Conservation (phyloP, 2,888 invertebrate species). For the Xylota segnis region DNA sequence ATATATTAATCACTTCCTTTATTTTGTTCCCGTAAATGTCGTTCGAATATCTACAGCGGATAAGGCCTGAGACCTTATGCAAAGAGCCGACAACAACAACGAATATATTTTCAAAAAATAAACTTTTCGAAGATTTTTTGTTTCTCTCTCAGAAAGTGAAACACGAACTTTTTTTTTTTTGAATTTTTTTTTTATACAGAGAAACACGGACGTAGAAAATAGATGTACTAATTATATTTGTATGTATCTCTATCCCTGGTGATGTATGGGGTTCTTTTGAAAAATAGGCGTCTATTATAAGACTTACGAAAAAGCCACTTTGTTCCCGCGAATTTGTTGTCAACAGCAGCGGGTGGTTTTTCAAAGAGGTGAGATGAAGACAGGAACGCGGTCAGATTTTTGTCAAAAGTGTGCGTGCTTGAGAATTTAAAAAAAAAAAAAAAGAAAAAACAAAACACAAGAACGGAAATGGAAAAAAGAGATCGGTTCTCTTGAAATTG, state of each 20-base stretch:
- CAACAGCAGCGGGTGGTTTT: slow-evolving; percentile 36
- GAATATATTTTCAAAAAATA: slow-evolving; percentile 61
- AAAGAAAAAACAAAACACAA: too few species aligned
- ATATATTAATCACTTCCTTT: slow-evolving; percentile 29
- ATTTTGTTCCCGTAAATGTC: slow-evolving; percentile 45
- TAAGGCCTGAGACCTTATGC: slow-evolving; percentile 41
- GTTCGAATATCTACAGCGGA: slow-evolving; percentile 44
- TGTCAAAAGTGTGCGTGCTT: slow-evolving; percentile 7
- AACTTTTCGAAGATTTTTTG: slow-evolving; percentile 32
- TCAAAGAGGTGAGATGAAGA: slow-evolving; percentile 24
- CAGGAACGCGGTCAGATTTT: slow-evolving; percentile 37
- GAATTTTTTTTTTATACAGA: neutral
- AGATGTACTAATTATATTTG: slow-evolving; percentile 60
- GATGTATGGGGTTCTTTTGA: slow-evolving; percentile 9
- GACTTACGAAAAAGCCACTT: slow-evolving; percentile 38
- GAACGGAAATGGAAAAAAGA: too few species aligned
- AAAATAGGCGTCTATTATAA: slow-evolving; percentile 45
- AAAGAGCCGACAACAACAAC: slow-evolving; percentile 59
- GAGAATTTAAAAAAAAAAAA: neutral
- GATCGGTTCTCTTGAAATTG: neutral
- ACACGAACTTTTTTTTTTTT: slow-evolving; percentile 35
- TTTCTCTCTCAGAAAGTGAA: slow-evolving; percentile 29
- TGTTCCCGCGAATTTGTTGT: slow-evolving; percentile 49
- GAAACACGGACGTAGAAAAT: slow-evolving; percentile 52
- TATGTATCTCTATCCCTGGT: slow-evolving; percentile 34